A percentile compares a stretch with the other conserved stretches of the same genome.
phyloP scores from a whole-genome alignment of 1,140 invertebrate species.

The Whitmania pigra region DNA sequence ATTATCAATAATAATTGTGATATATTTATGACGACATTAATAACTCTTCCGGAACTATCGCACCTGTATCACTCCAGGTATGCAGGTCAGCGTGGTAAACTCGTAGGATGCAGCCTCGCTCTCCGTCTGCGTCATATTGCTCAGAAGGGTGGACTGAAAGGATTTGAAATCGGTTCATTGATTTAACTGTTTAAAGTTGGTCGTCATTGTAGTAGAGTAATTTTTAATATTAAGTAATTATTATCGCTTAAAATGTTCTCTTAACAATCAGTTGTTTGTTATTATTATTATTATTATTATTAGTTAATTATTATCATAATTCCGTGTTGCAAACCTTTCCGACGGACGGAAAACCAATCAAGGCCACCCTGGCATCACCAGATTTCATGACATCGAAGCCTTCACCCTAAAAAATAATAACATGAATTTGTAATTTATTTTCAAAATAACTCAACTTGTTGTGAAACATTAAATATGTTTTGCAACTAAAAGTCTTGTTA shows the following conservation, averaged over 20 bases:
- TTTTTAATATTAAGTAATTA: no score
- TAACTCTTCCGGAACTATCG: constrained; percentile 25
- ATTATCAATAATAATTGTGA: not conserved
- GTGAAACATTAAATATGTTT: not conserved
- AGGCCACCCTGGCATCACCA: constrained; percentile 91
- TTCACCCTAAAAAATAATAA: constrained; percentile 57
- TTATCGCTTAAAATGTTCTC: no score
- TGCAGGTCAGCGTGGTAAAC: constrained; percentile 97
- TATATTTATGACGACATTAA: not conserved
- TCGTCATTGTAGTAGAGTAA: no score
- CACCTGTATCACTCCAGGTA: constrained; percentile 88
- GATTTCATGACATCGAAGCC: constrained; percentile 99
- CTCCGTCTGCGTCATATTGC: constrained; percentile 47
- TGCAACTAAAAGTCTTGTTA: not conserved
- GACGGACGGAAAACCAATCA: constrained; percentile 91
- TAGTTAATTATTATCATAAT: no score
- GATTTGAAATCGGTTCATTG: not conserved
- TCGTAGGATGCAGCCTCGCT: constrained; percentile 94
- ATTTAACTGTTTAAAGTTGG: no score
- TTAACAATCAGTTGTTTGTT: no score
- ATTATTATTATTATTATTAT: no score
- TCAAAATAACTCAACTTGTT: not conserved
- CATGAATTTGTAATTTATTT: not conserved
- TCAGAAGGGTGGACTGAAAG: constrained; percentile 37
- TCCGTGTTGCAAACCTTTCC: constrained; percentile 40